Conservation (phyloP, 2,888 invertebrate genomes). For the Sphaerophoria rueppellii region DNA sequence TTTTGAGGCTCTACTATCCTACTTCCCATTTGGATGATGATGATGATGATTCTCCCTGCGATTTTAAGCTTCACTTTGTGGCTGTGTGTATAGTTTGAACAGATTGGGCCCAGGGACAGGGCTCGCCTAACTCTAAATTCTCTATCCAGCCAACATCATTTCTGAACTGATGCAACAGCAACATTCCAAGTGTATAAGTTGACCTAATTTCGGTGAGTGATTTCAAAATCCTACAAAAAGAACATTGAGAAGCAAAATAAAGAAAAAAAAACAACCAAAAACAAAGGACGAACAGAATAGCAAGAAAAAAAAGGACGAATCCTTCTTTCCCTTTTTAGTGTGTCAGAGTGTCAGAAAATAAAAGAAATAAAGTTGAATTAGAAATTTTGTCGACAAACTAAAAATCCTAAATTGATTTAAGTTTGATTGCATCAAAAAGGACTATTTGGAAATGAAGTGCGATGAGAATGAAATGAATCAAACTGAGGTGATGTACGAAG, state of each 20-base stretch:
- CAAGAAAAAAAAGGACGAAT: not conserved
- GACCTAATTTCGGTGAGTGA: constrained; percentile 69
- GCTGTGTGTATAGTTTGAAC: constrained; percentile 2
- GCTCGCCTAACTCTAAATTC: not conserved
- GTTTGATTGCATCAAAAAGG: constrained; percentile 57
- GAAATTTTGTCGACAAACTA: constrained; percentile 60
- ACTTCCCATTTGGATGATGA: constrained; percentile 10
- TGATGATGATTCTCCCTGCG: constrained; percentile 4
- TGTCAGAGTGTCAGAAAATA: not conserved
- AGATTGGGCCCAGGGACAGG: constrained; percentile 33
- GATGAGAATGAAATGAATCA: constrained; percentile 39
- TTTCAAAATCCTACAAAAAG: constrained; percentile 55
- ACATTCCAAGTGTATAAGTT: constrained; percentile 47
- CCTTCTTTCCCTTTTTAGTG: not conserved
- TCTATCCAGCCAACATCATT: not conserved
- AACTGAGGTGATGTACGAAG: constrained; percentile 18
- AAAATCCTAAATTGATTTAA: constrained; percentile 71
- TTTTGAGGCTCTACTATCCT: constrained; percentile 26
- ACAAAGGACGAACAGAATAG: constrained; percentile 24
- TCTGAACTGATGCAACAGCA: constrained; percentile 29
- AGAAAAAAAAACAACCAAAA: not conserved
- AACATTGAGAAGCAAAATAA: constrained; percentile 19
- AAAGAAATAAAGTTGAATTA: constrained; percentile 38
- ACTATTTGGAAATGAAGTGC: constrained; percentile 19
- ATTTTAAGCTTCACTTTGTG: constrained; percentile 57